Conservation (phyloP, 2,113 vertebrate species). For the Ondatra zibethicus region DNA sequence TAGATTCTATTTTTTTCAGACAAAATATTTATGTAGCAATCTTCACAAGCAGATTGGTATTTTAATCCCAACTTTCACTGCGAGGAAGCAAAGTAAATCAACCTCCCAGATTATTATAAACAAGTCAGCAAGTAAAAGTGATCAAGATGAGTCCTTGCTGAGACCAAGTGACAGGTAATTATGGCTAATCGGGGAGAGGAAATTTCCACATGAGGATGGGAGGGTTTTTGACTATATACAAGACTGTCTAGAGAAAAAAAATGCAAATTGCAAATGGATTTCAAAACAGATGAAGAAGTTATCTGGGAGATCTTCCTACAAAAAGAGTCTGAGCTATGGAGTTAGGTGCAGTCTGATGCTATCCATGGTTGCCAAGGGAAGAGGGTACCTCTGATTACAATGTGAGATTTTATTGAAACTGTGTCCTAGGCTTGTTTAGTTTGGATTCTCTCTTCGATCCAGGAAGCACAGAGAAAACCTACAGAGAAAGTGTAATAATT, state of each 20-base stretch:
- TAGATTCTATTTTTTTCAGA: slow-evolving; percentile 39
- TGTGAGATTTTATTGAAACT: background rate
- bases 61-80: background rate
- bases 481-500: background rate
- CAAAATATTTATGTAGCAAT: slow-evolving; percentile 30
- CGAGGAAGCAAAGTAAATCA: background rate
- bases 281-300: background rate
- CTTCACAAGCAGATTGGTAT: background rate
- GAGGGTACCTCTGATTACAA: background rate
- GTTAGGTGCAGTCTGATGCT: background rate
- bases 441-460: background rate
- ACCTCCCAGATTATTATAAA: background rate
- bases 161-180: background rate
- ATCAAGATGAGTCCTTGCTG: background rate
- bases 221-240: background rate
- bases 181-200: background rate
- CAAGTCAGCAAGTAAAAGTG: background rate
- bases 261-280: background rate
- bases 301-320: background rate
- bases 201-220: background rate
- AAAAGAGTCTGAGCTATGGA: background rate
- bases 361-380: background rate
- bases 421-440: background rate
- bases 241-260: background rate
- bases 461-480: background rate